Base-by-base conservation (phyloP, 2,113 vertebrate species). In the Cathartes aura region DNA sequence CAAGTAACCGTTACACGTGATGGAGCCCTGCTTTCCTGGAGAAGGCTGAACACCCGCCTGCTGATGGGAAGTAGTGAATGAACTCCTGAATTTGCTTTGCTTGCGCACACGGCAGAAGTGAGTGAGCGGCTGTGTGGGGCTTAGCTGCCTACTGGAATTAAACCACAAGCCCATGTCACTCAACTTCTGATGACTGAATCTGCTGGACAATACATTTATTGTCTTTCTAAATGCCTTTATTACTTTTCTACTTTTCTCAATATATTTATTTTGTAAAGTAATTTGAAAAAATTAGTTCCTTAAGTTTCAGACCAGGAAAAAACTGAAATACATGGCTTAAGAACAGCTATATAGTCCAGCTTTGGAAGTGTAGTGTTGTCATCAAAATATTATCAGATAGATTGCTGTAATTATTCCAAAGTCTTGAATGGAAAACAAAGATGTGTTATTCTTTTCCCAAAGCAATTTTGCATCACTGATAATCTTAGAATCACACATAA, bases 1-100 rank as follows among this genome's bases (percentile, higher is more conserved):
- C 56, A 55, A 55, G 16, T 34, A 16, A 55, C 21, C 0, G 0
- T 34, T 3, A 48, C 1, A 10, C 1, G 2, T 6, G 12, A 48
- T 13, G 15, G 17, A 70, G 23, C 16, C 19, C 26, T 29, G 27
- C 4, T 62, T 43, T 72, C 8, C 47, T 48, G n/a, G 29, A 40
- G 23, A 14, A 20, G n/a, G 4, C 5, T 40, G 63, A 70, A 59
- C 48, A 11, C 42, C 34, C 43, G 24, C 42, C 53, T 48, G 16
- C 14, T 3, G 1, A 40, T 20, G 24, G 23, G 56, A 82, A 66
- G 29, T 1, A 4, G 13, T 15, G 26, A 58, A 82, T 30, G 22
- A 56, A 36, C 9, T 32, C 56, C 70, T 38, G 3, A 11, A 21
- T 27, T 68, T 58, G 12, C 11, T 73, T 76, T 68, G 29, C 3